Base-by-base conservation (phyloP, 2,113 vertebrate genomes). In the Semnornis frantzii region DNA sequence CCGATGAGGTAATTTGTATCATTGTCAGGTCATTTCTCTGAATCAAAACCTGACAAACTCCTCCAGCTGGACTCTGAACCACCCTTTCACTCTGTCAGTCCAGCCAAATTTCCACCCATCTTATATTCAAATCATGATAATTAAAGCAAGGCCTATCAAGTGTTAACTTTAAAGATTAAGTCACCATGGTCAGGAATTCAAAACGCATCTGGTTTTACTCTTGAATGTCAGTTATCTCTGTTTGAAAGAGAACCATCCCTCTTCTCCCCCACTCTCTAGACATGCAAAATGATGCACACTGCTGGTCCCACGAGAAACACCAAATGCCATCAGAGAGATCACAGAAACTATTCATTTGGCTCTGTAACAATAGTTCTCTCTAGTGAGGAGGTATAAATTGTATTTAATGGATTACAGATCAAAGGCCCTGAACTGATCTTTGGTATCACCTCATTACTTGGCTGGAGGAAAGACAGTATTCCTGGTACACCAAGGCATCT, bases 361-460 rank as follows among this genome's bases (percentile, higher is more conserved):
- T 95, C 65, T 44, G 24, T 70, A 85, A 62, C 81, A 79, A 44
- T 74, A 34, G 76, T 58, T 78, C 54, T 86, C 12, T 7, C 69
- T 44, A 16, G 30, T 17, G 20, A 79, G 60, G 21, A 82, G 52
- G 34, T 82, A 89, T 83, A 85, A 52, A 93, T 85, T 42, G 59
- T 91, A 71, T 85, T 72, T 85, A 89, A 91, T 69, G 74, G 64
- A 64, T 85, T 89, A 83, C 27, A 85, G 89, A 91, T 83, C 89
- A 96, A 89, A 91, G 85, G 37, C 25, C 57, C 44, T 68, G 68
- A 92, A 75, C 59, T 4, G 10, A 60, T n/a, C 58, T 37, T 89
- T 64, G 42, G 17, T 90, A 58, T 87, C 69, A 71, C 13, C 72
- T 85, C 69, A 14, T 12, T 89, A 73, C 55, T 93, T 83, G 89